Conservation (phyloP, 2,113 vertebrate genomes). For the Callipepla californica region DNA sequence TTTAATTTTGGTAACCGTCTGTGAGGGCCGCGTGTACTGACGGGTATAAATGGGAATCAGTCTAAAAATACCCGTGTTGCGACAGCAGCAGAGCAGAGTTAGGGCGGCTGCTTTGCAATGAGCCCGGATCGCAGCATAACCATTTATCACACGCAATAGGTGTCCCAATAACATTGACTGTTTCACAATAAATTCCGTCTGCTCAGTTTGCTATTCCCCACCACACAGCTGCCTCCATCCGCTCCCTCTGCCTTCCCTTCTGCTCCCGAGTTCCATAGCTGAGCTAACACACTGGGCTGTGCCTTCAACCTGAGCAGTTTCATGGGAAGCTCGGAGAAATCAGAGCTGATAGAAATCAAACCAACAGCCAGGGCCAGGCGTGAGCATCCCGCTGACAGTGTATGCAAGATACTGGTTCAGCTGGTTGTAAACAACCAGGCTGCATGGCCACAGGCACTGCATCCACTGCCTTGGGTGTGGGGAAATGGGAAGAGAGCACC, state of each 20-base stretch:
- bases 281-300: not conserved
- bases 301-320: not conserved
- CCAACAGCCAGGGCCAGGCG: not conserved
- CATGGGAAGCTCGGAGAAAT: not conserved
- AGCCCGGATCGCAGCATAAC: not conserved
- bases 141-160: not conserved
- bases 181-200: conserved; percentile 17
- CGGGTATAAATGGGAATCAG: conserved; percentile 42
- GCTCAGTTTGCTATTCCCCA: not conserved
- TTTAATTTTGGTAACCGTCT: conserved; percentile 45
- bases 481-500: not conserved
- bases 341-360: not conserved
- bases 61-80: conserved; percentile 44
- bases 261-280: not conserved
- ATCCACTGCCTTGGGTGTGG: not conserved
- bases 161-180: not conserved
- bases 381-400: not conserved
- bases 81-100: not conserved
- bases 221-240: not conserved
- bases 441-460: not conserved
- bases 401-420: conserved; percentile 6
- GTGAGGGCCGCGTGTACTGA: not conserved
- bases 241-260: not conserved
- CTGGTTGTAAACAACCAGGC: not conserved
- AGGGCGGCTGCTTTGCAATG: not conserved